Percentiles rank a stretch among this genome's conserved stretches.
Conservation (phyloP, 2,113 vertebrate species). For the Oxygymnocypris stewartii region DNA sequence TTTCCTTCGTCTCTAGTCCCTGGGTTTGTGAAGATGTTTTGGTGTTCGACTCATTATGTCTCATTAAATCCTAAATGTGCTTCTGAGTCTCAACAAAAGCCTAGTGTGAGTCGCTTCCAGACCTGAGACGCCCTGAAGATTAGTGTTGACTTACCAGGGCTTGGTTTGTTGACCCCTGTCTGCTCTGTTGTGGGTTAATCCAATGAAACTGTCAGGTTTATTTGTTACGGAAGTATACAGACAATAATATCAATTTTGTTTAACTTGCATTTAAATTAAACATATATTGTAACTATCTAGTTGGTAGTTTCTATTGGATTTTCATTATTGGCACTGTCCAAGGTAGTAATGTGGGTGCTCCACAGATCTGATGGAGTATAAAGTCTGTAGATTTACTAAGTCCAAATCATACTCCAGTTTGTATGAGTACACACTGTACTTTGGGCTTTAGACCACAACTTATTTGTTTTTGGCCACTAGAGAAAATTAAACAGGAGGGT, state of each 20-base stretch:
- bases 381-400: too few relatives aligned
- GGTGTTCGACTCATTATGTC: neutral
- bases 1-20: neutral
- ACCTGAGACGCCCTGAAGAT: constrained; percentile 8
- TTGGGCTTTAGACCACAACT: neutral
- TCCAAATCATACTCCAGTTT: too few relatives aligned
- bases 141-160: neutral
- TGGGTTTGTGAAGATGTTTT: neutral
- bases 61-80: constrained; percentile 17
- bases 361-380: neutral
- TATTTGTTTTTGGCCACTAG: neutral
- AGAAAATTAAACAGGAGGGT: neutral
- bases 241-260: too few relatives aligned
- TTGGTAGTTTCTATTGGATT: neutral
- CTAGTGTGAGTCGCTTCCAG: constrained; percentile 2
- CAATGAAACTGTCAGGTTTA: neutral
- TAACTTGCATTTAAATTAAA: too few relatives aligned
- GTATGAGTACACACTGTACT: neutral
- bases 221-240: neutral
- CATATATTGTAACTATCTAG: neutral
- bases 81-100: neutral
- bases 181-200: neutral
- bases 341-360: neutral
- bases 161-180: constrained; percentile 18
- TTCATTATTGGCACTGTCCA: neutral